These are phyloP conservation scores for Aporophyla nigra DNA, from an alignment of 2,888 invertebrate species.

Conservation along the genomic window DNA sequence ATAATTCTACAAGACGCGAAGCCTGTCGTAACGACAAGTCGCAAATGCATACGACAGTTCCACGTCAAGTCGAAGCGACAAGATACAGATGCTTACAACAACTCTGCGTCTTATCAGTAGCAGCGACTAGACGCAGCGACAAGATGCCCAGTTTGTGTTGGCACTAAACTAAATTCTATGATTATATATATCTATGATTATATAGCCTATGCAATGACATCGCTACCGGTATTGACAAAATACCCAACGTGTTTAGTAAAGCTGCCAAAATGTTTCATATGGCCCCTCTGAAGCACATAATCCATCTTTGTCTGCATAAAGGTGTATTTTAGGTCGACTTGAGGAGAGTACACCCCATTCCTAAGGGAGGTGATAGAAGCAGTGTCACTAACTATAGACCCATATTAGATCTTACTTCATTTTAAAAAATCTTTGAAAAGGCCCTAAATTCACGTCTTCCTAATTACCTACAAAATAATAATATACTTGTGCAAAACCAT, in stretches of 20 bases:
- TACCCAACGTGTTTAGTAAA: not conserved
- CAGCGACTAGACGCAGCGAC: no score
- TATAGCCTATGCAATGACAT: no score
- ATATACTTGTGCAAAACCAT: not conserved
- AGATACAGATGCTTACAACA: no score
- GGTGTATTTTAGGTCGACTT: not conserved
- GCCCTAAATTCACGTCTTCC: not conserved
- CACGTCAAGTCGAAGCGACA: no score
- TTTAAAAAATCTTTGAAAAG: not conserved
- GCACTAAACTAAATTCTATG: no score
- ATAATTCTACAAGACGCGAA: no score
- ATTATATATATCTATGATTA: no score
- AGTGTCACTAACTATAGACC: no score
- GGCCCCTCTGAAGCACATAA: not conserved
- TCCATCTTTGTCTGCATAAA: not conserved
- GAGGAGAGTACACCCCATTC: not conserved
- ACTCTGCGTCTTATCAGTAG: no score
- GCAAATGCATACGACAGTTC: no score
- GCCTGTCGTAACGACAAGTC: no score
- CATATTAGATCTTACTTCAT: not conserved
- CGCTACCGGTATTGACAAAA: not conserved
- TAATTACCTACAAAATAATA: not conserved
- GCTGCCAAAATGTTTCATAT: not conserved
- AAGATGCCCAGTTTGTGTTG: no score
- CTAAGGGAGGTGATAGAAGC: not conserved